Conservation (phyloP, 2,113 vertebrate genomes). For the Narcine bancroftii region DNA sequence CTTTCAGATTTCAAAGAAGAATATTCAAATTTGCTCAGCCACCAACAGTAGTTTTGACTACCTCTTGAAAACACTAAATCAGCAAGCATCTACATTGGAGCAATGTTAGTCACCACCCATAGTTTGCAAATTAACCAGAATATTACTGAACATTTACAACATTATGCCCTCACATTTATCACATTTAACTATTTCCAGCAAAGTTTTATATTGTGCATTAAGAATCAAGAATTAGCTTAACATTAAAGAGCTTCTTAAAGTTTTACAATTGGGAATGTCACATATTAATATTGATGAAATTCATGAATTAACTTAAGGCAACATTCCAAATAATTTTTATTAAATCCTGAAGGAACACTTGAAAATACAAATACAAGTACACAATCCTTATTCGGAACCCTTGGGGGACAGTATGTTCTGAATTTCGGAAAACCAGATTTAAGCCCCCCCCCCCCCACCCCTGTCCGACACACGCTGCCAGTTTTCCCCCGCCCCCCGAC, state of each 20-base stretch:
- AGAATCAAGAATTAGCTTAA: not conserved
- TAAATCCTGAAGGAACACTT: too few species aligned
- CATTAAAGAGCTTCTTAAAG: not conserved
- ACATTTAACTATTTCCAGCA: not conserved
- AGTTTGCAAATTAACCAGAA: not conserved
- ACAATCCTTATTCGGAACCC: too few species aligned
- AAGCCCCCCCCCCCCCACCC: too few species aligned
- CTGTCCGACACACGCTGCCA: too few species aligned
- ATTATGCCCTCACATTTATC: not conserved
- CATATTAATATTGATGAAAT: too few species aligned
- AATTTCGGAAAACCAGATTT: too few species aligned
- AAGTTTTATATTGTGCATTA: not conserved
- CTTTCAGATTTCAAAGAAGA: not conserved
- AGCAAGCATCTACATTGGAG: not conserved
- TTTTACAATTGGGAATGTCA: too few species aligned
- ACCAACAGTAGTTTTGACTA: not conserved
- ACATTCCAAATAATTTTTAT: too few species aligned
- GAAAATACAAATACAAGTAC: too few species aligned
- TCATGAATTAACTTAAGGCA: too few species aligned
- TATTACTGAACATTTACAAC: not conserved
- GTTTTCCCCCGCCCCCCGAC: too few species aligned
- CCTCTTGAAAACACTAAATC: not conserved
- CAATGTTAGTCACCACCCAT: not conserved
- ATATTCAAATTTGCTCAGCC: not conserved
- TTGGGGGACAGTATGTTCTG: too few species aligned